phyloP scores from a whole-genome alignment of 2,888 invertebrate genomes.

The Alviniconcha strummeri region DNA sequence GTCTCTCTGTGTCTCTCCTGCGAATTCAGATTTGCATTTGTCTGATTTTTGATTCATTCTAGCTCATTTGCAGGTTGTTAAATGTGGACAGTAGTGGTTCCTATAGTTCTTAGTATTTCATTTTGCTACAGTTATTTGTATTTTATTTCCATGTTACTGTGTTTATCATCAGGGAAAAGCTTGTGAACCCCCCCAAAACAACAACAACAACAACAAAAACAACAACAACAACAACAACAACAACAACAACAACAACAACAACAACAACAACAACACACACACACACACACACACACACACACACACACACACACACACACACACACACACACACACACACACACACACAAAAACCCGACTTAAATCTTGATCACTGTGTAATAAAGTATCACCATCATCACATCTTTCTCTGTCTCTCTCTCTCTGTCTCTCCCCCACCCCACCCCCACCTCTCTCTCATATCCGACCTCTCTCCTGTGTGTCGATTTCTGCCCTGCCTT shows the following conservation, averaged over 20 bases:
- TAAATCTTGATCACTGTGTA: not conserved
- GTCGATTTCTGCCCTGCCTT: too few relatives aligned
- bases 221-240: not conserved
- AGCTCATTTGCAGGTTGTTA: too few relatives aligned
- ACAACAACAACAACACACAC: too few relatives aligned
- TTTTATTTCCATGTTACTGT: not conserved
- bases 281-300: not conserved
- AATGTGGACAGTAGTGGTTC: too few relatives aligned
- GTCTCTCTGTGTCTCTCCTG: not conserved
- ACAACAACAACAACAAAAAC: not conserved
- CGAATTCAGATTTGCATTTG: too few relatives aligned
- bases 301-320: not conserved
- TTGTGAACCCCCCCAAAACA: not conserved
- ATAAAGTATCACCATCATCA: too few relatives aligned
- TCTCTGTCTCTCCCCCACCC: too few relatives aligned
- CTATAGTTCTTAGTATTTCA: too few relatives aligned
- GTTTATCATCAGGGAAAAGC: not conserved
- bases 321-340: slow-evolving; percentile 19
- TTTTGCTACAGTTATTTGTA: not conserved
- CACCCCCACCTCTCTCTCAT: too few relatives aligned
- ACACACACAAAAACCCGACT: not conserved
- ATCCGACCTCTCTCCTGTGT: too few relatives aligned
- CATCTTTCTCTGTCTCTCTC: too few relatives aligned
- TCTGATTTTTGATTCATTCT: too few relatives aligned
- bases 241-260: not conserved